Evolutionary conservation across 2,888 invertebrate species (phyloP), one percentile per base, ranked within the genome.

Genomic region (Thereva nobilitata): DNA sequence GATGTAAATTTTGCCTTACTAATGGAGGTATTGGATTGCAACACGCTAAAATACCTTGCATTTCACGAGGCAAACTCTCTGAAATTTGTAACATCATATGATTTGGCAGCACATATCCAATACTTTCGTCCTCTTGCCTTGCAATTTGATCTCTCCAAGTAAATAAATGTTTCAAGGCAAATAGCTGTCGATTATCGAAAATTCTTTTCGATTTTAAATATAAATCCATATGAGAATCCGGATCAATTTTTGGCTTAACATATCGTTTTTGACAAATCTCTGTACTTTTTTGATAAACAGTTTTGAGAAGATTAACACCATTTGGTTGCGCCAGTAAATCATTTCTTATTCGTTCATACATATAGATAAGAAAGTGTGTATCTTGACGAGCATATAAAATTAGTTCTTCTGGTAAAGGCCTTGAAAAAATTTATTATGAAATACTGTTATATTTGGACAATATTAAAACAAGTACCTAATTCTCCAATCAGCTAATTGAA

Each of bases 401-500:
- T 73, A 97, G 83, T 76, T 92, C 90, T 4, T 85, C 84, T 0
- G 95, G 92, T 50, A 98, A 80, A 0, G 98, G 98, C 49, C 94
- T 86, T 73, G n/a, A 47, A 9, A 9, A 47, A 9, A 10, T 23
- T 9, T 6, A 1, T 45, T 35, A n/a, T 57, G 7, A 44, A 12
- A 55, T 37, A 37, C 10, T 2, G 8, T 49, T 49, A 6, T 10
- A 37, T 7, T 38, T 37, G 5, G 38, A n/a, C 1, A 4, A 4
- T 34, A 23, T 44, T 57, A 5, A 57, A 41, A 59, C 23, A 53
- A 61, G 50, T 76, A 86, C 86, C 91, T 85, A 68, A 95, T 90
- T 70, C 97, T 87, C 97, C 97, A 97, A 80, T 97, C 97, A 0
- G 97, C 96, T 67, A 95, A 81, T 78, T 97, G 98, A 78, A 90